Base-by-base conservation (phyloP, 2,888 invertebrate species). In the Nemotelus pantherinus region DNA sequence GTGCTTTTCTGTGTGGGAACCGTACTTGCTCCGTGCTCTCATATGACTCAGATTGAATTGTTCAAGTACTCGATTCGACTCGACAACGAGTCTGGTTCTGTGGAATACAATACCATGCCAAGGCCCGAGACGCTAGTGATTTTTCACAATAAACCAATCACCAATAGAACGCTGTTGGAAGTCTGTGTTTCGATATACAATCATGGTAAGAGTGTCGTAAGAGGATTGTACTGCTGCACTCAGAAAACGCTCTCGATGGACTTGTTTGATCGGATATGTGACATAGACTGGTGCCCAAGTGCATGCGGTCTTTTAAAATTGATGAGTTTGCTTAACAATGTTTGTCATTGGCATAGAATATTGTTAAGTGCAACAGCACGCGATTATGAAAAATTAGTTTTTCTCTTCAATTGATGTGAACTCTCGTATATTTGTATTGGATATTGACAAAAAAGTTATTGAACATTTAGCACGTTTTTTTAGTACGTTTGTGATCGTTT, bases 1-100 rank as follows among this genome's bases (percentile, higher is more conserved):
- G 70, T 47, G 7, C 39, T 67, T 47, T 67, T 44, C n/a, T 53
- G 70, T 70, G 70, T 70, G 70, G 70, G 70, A 70, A 70, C 70
- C 43, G 25, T 55, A 47, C 70, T 47, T 53, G 55, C 41, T 70
- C 55, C 43, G 9, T 53, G 70, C 55, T 70, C 70, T 70, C 70
- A 70, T 70, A 70, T 70, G 50, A 70, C 43, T 70, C 70, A 70
- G 70, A 70, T 43, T 3, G 41, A 60, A 60, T 60, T 60, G 60
- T 60, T 43, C 63, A 43, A 41, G 55, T 70, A 70, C 44, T 39
- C 43, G 70, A 65, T 44, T 3, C 4, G 45, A 47, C 70, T 70
- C 43, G 9, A 70, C 55, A 55, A 50, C 25, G 55, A 67, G 67
- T 25, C 43, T 63, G 25, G 63, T 2, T 3, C 25, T 25, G 25